Conservation (phyloP, 1,140 invertebrate genomes). For the Hermetia illucens region DNA sequence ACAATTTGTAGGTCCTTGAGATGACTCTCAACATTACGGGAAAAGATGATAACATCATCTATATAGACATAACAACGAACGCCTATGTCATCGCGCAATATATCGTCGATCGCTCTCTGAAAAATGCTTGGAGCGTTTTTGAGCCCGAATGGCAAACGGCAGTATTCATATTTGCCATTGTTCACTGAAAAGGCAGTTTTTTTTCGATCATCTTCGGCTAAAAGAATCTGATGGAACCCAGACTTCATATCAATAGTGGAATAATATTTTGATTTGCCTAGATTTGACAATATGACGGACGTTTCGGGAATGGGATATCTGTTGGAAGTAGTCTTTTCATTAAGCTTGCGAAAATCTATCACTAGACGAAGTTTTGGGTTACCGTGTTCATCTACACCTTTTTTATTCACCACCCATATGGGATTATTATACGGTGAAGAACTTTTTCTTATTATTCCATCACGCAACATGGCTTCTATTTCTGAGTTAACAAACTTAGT, state of each 20-base stretch:
- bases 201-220: constrained; percentile 5
- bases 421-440: constrained; percentile 13
- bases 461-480: constrained; percentile 10
- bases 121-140: constrained; percentile 29
- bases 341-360: constrained; percentile 25
- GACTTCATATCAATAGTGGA: constrained; percentile 12
- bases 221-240: constrained; percentile 28
- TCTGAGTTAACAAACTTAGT: constrained; percentile 11
- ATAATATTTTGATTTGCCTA: constrained; percentile 7
- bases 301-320: constrained; percentile 37
- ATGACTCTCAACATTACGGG: constrained; percentile 17
- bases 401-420: constrained; percentile 15
- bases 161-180: constrained; percentile 10
- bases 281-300: constrained; percentile 9
- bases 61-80: constrained; percentile 17
- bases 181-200: constrained; percentile 10
- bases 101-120: constrained; percentile 28
- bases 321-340: constrained; percentile 18
- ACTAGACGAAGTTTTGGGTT: constrained; percentile 20
- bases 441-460: constrained; percentile 9
- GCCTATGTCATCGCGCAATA: constrained; percentile 15
- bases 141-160: constrained; percentile 26
- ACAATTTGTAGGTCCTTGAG: no score
- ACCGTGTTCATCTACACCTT: constrained; percentile 9
- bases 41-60: constrained; percentile 19